Conservation (phyloP, 2,888 invertebrate genomes). For the Chrysotoxum bicinctum region DNA sequence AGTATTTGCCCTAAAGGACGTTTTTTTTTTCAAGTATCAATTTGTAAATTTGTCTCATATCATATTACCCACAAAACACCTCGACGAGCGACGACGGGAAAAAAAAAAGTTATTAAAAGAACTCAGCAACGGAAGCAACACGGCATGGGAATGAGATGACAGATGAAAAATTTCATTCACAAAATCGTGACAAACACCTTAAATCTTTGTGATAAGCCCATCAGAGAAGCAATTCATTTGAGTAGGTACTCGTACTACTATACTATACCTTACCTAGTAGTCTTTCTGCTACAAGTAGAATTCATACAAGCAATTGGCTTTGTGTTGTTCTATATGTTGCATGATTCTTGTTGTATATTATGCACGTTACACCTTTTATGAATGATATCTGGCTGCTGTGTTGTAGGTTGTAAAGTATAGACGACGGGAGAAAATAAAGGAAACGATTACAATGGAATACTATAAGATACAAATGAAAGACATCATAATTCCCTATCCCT, state of each 20-base stretch:
- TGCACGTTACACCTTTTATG: slow-evolving; percentile 61
- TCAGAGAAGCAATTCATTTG: slow-evolving; percentile 68
- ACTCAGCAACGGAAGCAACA: slow-evolving; percentile 9
- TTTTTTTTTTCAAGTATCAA: slow-evolving; percentile 44
- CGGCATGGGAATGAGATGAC: background rate
- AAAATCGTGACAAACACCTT: slow-evolving; percentile 72
- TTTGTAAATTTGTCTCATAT: slow-evolving; percentile 33
- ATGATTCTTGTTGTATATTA: slow-evolving; percentile 1
- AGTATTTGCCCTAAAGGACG: slow-evolving; percentile 35
- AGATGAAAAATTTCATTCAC: slow-evolving; percentile 67
- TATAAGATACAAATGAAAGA: slow-evolving; percentile 35
- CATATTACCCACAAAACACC: slow-evolving; percentile 14
- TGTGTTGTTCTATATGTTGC: slow-evolving; percentile 57
- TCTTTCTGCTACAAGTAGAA: slow-evolving; percentile 44
- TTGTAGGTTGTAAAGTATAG: slow-evolving; percentile 27
- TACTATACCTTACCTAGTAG: background rate
- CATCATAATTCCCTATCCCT: slow-evolving; percentile 32
- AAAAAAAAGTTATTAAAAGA: background rate
- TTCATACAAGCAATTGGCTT: slow-evolving; percentile 63
- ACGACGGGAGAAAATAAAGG: slow-evolving; percentile 50
- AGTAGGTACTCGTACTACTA: slow-evolving; percentile 46
- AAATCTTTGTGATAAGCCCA: slow-evolving; percentile 68
- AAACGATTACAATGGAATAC: slow-evolving; percentile 68
- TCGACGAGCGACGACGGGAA: background rate
- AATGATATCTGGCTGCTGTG: slow-evolving; percentile 48